Evolutionary conservation across 2,888 invertebrate genomes (phyloP), one percentile per base, ranked within the genome.

Genomic region (Choreutis nemorana): DNA sequence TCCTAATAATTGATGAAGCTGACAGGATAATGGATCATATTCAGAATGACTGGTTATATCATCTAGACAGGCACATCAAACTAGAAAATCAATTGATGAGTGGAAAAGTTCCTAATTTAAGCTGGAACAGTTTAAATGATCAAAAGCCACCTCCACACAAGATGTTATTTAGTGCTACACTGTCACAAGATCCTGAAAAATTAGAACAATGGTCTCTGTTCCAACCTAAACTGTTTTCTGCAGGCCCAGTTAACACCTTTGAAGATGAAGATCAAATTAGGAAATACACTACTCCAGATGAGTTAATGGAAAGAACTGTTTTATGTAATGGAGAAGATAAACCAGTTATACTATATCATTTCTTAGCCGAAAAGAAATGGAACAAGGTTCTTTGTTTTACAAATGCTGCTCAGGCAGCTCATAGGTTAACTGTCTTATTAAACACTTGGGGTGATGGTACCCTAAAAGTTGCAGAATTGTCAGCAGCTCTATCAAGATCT

Each of bases 131-230:
- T 40, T 50, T 82, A n/a, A 48, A 47, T 35, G 50, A 70, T 12
- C 64, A 62, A 32, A 71, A 72, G 34, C 66, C 78, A 29, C 82
- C 85, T 30, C 88, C 89, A 2, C 97, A 97, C 45, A 97, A 97
- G 61, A 75, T 99, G 26, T 75, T 99, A 2, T 95, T 98, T 55
- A 98, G 98, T n/a, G 99, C 99, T 3, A 99, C 99, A 2, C 70
- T 98, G 9, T 92, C 96, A 0, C 94, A 94, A 57, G 97, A 99
- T 72, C 97, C 98, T 1, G 97, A 99, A 66, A 94, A 94, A 58
- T 72, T 99, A 27, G 90, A 94, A 50, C 86, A 88, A 40, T 83
- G 98, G 57, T 87, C 90, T 8, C 77, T 99, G 4, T 97, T 96
- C 53, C 90, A 93, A 57, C 98, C 99, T 0, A 91, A 89, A 61